Percentiles rank a stretch among this genome's conserved stretches.
Evolutionary conservation across 1,140 invertebrate genomes (phyloP).

Genomic region (Ostrea edulis): DNA sequence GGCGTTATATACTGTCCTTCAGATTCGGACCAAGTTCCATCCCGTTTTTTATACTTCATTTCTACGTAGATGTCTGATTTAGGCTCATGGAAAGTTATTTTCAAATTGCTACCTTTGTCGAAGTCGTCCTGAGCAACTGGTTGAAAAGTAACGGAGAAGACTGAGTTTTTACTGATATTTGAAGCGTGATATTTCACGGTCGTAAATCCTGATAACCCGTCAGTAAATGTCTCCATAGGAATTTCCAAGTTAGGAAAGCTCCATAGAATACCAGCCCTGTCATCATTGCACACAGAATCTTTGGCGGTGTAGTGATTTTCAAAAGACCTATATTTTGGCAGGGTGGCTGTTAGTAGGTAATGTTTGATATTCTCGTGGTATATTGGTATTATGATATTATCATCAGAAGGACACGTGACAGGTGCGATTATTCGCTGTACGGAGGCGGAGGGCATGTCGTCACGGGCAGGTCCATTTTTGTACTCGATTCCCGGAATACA

Average conservation of each 20-base stretch:
- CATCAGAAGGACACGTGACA: conserved; percentile 44
- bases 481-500: conserved; percentile 48
- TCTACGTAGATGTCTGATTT: conserved; percentile 18
- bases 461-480: conserved; percentile 47
- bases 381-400: conserved; percentile 56
- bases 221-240: neutral
- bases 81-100: conserved; percentile 20
- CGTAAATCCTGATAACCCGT: neutral
- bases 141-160: neutral
- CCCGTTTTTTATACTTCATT: conserved; percentile 9
- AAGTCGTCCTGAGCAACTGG: conserved; percentile 15
- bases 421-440: conserved; percentile 1
- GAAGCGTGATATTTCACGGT: conserved; percentile 1
- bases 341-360: conserved; percentile 44
- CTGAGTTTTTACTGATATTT: conserved; percentile 1
- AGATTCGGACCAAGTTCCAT: conserved; percentile 8
- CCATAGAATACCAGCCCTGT: conserved; percentile 38
- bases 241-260: conserved; percentile 43
- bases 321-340: conserved; percentile 57
- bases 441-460: conserved; percentile 47
- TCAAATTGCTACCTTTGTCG: conserved; percentile 11
- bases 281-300: neutral
- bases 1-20: conserved; percentile 40
- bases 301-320: conserved; percentile 49
- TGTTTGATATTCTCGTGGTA: conserved; percentile 43